Conservation (phyloP, 2,797 vertebrate genomes). For the Micropoecilia bifurca region DNA sequence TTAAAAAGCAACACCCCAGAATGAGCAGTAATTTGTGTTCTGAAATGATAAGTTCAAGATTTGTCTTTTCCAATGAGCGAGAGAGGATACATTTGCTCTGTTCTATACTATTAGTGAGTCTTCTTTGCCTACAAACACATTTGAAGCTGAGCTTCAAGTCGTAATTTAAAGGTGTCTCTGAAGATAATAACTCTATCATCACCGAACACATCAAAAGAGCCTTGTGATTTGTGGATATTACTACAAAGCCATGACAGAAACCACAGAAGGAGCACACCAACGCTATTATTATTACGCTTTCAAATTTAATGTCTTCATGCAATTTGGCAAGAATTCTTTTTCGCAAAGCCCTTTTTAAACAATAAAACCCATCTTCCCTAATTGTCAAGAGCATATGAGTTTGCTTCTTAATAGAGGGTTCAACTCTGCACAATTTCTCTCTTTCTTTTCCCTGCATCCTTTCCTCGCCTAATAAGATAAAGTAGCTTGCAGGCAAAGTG, state of each 20-base stretch:
- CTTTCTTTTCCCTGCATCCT: background rate
- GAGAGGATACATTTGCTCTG: conserved; percentile 43
- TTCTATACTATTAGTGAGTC: conserved; percentile 66
- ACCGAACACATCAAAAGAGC: conserved; percentile 65
- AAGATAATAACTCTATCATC: conserved; percentile 76
- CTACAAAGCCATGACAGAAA: conserved; percentile 62
- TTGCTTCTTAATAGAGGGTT: conserved; percentile 21
- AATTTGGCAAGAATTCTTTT: conserved; percentile 57
- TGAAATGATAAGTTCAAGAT: conserved; percentile 48
- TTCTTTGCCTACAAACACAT: conserved; percentile 56
- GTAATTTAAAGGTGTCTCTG: conserved; percentile 77
- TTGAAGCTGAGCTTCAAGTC: conserved; percentile 54
- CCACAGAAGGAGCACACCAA: conserved; percentile 59
- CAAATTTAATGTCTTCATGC: conserved; percentile 61
- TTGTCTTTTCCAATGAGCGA: conserved; percentile 42
- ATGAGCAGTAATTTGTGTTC: conserved; percentile 35
- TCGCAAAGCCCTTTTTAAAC: conserved; percentile 56
- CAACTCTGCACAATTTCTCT: conserved; percentile 23
- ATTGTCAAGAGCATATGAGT: conserved; percentile 39
- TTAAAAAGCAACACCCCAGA: background rate
- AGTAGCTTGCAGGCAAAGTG: conserved; percentile 15
- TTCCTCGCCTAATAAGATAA: conserved; percentile 9
- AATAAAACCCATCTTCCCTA: conserved; percentile 39
- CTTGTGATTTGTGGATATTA: conserved; percentile 52
- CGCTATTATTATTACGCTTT: conserved; percentile 69